Percentiles rank a stretch among this genome's conserved stretches.
Evolutionary conservation across 2,888 invertebrate genomes (phyloP).

Genomic region (Catocala nupta): DNA sequence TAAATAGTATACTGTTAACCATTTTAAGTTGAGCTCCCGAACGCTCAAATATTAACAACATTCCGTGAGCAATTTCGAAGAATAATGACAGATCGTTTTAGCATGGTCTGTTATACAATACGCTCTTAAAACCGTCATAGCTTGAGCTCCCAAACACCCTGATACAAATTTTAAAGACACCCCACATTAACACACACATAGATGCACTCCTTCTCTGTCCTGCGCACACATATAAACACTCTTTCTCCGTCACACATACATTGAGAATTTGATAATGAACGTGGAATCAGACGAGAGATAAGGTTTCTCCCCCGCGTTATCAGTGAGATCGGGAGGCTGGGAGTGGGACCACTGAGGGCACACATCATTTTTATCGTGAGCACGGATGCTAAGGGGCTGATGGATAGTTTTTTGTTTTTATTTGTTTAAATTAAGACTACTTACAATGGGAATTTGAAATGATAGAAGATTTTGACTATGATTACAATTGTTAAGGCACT

Average conservation of each 20-base stretch:
- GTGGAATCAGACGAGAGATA: conserved; percentile 78
- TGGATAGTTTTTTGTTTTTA: conserved; percentile 44
- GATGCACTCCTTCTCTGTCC: conserved; percentile 4
- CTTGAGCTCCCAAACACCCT: conserved; percentile 15
- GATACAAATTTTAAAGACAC: conserved; percentile 29
- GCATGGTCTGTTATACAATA: background rate
- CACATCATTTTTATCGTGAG: conserved; percentile 62
- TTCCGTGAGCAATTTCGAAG: background rate
- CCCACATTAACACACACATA: conserved; percentile 44
- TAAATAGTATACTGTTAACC: no score
- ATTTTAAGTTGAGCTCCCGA: no score
- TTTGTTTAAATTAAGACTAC: conserved; percentile 31
- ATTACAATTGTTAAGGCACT: no score
- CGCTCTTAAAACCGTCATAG: conserved; percentile 1
- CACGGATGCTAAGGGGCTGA: conserved; percentile 48
- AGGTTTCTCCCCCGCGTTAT: conserved; percentile 65
- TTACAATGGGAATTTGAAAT: conserved; percentile 35
- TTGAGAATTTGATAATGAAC: conserved; percentile 78
- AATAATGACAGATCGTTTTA: conserved; percentile 2
- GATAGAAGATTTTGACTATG: no score
- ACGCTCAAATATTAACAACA: no score
- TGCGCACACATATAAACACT: conserved; percentile 30
- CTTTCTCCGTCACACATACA: conserved; percentile 43
- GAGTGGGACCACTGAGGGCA: conserved; percentile 63
- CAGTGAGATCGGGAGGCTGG: conserved; percentile 64